A percentile compares a stretch with the other conserved stretches of the same genome.
Evolutionary conservation across 2,888 invertebrate species (phyloP).

Genomic region (Gandaritis pyraliata): DNA sequence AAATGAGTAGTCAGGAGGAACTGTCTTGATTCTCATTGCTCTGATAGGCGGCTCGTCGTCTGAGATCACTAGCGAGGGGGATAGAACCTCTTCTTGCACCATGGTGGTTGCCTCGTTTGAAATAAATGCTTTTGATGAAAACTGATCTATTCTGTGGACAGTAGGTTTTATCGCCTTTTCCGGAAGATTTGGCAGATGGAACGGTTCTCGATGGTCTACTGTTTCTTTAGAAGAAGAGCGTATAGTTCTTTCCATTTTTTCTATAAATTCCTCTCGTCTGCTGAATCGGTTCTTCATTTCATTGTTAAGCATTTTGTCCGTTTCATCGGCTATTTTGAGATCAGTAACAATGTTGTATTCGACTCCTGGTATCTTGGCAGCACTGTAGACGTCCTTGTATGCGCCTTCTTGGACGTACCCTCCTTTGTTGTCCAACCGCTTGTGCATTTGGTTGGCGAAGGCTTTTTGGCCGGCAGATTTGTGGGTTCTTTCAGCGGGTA

Average conservation of each 20-base stretch:
- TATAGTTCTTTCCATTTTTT: slow-evolving; percentile 65
- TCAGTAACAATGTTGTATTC: slow-evolving; percentile 76
- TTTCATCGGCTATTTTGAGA: slow-evolving; percentile 81
- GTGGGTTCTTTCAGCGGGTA: slow-evolving; percentile 74
- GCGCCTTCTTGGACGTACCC: slow-evolving; percentile 79
- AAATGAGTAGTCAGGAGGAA: slow-evolving; percentile 68
- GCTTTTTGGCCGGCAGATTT: slow-evolving; percentile 78
- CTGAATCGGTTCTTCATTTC: slow-evolving; percentile 74
- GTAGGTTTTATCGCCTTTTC: slow-evolving; percentile 73
- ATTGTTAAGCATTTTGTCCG: slow-evolving; percentile 74
- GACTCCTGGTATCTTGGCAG: slow-evolving; percentile 74
- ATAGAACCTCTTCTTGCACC: slow-evolving; percentile 60
- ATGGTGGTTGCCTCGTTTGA: slow-evolving; percentile 65
- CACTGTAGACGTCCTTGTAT: slow-evolving; percentile 78
- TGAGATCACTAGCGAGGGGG: slow-evolving; percentile 62
- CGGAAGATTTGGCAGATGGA: slow-evolving; percentile 21
- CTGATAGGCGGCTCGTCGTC: slow-evolving; percentile 69
- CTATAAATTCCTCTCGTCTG: slow-evolving; percentile 70
- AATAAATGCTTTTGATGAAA: slow-evolving; percentile 74
- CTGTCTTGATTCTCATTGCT: slow-evolving; percentile 68
- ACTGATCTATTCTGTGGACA: slow-evolving; percentile 71
- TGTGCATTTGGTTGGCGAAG: slow-evolving; percentile 80
- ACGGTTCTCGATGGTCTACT: slow-evolving; percentile 56
- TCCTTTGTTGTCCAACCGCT: slow-evolving; percentile 80
- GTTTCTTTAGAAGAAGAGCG: slow-evolving; percentile 70